Percentiles rank a stretch among this genome's conserved stretches.
These are phyloP conservation scores for Sinopyrophorus schimmeli DNA, from an alignment of 2,888 invertebrate genomes.

Conservation along the genomic window DNA sequence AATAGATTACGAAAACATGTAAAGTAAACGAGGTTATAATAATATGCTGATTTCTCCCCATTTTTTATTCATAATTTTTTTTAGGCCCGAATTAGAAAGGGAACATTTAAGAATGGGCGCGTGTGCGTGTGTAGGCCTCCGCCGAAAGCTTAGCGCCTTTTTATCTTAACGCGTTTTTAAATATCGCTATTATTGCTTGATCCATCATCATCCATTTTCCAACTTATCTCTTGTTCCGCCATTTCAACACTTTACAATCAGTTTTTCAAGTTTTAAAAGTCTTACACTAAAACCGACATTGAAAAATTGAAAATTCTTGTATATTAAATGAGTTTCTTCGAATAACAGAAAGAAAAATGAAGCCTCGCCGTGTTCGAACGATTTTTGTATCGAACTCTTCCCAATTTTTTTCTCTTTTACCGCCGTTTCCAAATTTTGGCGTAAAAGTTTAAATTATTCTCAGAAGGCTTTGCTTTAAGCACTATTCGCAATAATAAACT, in stretches of 20 bases:
- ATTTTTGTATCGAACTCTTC: too few relatives aligned
- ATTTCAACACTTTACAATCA: constrained; percentile 22
- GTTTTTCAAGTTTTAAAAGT: constrained; percentile 20
- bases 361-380: too few relatives aligned
- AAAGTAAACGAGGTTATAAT: constrained; percentile 39
- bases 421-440: too few relatives aligned
- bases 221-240: constrained; percentile 22
- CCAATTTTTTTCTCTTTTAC: too few relatives aligned
- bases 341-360: too few relatives aligned
- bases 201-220: constrained; percentile 34
- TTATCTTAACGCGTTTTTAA: constrained; percentile 34
- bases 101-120: constrained; percentile 1
- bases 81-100: background rate
- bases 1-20: constrained; percentile 30
- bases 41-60: constrained; percentile 25
- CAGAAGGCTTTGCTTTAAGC: too few relatives aligned
- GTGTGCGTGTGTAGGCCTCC: background rate
- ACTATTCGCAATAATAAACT: too few relatives aligned
- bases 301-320: constrained; percentile 19
- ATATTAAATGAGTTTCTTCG: too few relatives aligned
- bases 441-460: too few relatives aligned
- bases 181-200: constrained; percentile 35
- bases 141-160: constrained; percentile 7
- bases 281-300: constrained; percentile 9
- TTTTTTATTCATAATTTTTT: constrained; percentile 20